These are phyloP conservation scores for Antechinus stuartii DNA, from an alignment of 2,113 vertebrate genomes.

Conservation along the genomic window DNA sequence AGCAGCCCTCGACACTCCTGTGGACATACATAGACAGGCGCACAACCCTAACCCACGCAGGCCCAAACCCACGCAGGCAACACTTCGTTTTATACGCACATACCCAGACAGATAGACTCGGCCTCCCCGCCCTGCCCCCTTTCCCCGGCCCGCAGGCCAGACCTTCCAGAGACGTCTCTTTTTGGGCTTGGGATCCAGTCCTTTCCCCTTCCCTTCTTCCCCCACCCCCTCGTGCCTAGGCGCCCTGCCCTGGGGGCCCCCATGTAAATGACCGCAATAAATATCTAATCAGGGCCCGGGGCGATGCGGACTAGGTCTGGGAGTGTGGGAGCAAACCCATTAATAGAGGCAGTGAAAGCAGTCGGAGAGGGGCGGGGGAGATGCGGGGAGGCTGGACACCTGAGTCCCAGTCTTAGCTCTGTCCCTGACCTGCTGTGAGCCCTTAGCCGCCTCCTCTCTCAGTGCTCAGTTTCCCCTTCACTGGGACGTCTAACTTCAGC, in stretches of 20 bases:
- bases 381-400: not conserved
- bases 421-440: not conserved
- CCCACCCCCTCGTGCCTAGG: slow-evolving; percentile 58
- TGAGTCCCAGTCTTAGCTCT: accelerated
- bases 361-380: not conserved
- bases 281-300: slow-evolving; percentile 82
- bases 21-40: not conserved
- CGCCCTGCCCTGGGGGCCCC: slow-evolving; percentile 64
- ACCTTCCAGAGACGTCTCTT: not conserved
- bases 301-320: slow-evolving; percentile 47
- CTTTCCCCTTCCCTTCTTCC: not conserved
- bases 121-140: not conserved
- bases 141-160: not conserved
- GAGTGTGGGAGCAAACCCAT: slow-evolving; percentile 1
- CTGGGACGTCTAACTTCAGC: not conserved
- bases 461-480: not conserved
- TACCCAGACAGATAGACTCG: not conserved
- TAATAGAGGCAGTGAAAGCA: slow-evolving; percentile 38
- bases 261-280: slow-evolving; percentile 83
- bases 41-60: not conserved
- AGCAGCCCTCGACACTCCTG: not conserved
- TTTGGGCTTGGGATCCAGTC: not conserved
- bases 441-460: not conserved
- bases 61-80: not conserved
- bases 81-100: not conserved